phyloP scores from a whole-genome alignment of 2,888 invertebrate species.

The Erynnis tages region DNA sequence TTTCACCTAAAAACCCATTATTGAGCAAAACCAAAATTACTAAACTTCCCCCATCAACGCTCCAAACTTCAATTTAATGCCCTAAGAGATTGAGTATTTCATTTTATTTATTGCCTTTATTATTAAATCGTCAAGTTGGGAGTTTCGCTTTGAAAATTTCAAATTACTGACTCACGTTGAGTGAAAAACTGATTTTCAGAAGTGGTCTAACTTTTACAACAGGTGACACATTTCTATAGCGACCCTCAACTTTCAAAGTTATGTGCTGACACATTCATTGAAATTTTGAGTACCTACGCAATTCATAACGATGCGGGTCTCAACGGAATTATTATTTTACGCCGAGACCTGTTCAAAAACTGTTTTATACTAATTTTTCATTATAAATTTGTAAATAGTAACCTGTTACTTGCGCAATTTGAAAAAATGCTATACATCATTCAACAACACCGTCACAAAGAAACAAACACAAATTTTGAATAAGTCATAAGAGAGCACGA shows the following conservation, averaged over 20 bases:
- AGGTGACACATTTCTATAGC: constrained; percentile 29
- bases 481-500: no score
- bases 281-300: neutral
- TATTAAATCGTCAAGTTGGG: constrained; percentile 31
- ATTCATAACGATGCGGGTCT: neutral
- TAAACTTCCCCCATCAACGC: constrained; percentile 54
- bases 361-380: no score
- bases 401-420: no score
- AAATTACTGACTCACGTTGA: constrained; percentile 9
- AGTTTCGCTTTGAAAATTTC: constrained; percentile 3
- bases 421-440: no score
- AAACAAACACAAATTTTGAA: no score
- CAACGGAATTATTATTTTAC: no score
- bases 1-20: constrained; percentile 60
- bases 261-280: neutral
- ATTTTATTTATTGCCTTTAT: constrained; percentile 45
- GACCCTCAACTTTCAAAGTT: neutral
- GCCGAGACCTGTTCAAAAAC: no score
- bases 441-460: no score
- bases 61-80: constrained; percentile 42
- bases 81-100: constrained; percentile 43
- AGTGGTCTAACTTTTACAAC: constrained; percentile 22
- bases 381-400: no score
- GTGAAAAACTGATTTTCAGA: constrained; percentile 14
- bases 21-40: constrained; percentile 55